Evolutionary conservation across 2,888 invertebrate genomes (phyloP).

Genomic region (Thymelicus sylvestris): DNA sequence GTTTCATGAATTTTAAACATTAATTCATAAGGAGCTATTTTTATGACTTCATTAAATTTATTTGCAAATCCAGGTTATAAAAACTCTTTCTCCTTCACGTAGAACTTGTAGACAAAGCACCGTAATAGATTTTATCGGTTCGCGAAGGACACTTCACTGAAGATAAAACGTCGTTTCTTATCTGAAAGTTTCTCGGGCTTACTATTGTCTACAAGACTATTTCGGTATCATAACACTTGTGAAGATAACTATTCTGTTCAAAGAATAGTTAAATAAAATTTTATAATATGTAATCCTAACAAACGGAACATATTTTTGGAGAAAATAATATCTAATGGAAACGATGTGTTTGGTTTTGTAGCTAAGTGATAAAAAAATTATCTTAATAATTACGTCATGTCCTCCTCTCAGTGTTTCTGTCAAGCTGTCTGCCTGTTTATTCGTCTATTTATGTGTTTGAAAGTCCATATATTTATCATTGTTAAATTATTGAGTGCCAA

Average conservation of each 20-base stretch:
- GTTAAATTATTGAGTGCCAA: too few species aligned
- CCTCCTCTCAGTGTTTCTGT: too few species aligned
- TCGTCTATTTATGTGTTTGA: too few species aligned
- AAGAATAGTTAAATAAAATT: background rate
- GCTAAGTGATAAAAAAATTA: background rate
- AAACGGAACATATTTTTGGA: background rate
- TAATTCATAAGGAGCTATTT: too few species aligned
- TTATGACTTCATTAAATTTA: too few species aligned
- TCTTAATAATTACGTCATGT: too few species aligned
- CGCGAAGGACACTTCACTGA: background rate
- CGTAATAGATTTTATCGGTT: conserved; percentile 1
- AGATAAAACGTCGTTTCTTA: conserved; percentile 4
- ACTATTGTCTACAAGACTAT: background rate
- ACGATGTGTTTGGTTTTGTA: background rate
- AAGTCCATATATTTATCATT: too few species aligned
- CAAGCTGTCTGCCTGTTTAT: too few species aligned
- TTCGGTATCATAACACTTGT: conserved; percentile 3
- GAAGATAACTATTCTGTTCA: background rate
- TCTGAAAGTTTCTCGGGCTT: background rate
- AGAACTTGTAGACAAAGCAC: background rate
- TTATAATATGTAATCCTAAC: background rate
- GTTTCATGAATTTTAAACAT: too few species aligned
- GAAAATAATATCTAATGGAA: background rate
- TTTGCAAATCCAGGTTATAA: too few species aligned
- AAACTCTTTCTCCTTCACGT: background rate